These are phyloP conservation scores for Lamprotornis superbus DNA, from an alignment of 2,113 vertebrate species.

Conservation along the genomic window DNA sequence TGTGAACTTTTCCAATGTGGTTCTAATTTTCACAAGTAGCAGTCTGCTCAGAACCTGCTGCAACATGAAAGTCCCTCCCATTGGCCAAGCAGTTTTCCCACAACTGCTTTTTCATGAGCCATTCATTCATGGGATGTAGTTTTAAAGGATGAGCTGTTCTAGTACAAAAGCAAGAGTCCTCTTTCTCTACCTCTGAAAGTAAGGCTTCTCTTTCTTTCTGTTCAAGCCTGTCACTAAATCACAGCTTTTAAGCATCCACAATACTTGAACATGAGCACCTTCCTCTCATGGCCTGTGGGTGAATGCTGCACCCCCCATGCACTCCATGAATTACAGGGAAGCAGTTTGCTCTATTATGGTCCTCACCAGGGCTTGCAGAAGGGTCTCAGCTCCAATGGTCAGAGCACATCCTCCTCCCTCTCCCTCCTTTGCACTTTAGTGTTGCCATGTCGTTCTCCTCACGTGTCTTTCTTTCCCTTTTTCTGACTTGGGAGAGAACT, in stretches of 20 bases:
- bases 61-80: neutral
- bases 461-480: neutral
- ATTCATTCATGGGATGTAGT: neutral
- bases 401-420: neutral
- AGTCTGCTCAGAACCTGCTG: neutral
- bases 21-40: neutral
- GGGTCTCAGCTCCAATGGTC: neutral
- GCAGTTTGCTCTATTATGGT: no score
- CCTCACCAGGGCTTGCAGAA: neutral
- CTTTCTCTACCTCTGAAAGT: neutral
- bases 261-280: no score
- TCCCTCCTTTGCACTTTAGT: neutral
- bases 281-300: neutral
- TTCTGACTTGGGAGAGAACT: neutral
- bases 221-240: neutral
- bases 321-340: neutral
- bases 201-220: neutral
- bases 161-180: neutral
- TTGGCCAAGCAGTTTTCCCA: accelerated
- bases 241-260: no score
- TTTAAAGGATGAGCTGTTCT: neutral
- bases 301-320: neutral
- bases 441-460: no score
- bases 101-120: neutral
- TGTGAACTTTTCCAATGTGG: neutral